phyloP scores from a whole-genome alignment of 2,888 invertebrate species.

The Cetonia aurata region DNA sequence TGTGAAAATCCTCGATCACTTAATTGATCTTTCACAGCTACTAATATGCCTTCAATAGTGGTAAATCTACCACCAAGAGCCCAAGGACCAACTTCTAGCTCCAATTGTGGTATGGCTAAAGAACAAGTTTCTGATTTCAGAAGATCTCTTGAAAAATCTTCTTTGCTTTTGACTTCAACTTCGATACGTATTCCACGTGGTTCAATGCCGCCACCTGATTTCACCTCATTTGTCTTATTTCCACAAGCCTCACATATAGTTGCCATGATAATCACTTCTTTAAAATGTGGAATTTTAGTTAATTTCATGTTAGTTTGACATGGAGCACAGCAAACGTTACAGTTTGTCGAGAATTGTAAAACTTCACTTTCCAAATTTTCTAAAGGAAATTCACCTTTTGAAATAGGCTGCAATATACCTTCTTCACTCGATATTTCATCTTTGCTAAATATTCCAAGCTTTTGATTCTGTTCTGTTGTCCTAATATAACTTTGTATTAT shows the following conservation, averaged over 20 bases:
- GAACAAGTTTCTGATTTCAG: constrained; percentile 91
- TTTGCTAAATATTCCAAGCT: constrained; percentile 76
- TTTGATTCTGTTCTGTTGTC: constrained; percentile 77
- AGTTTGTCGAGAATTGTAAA: constrained; percentile 86
- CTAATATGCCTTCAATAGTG: constrained; percentile 91
- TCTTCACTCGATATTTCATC: constrained; percentile 66
- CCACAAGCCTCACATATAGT: constrained; percentile 94
- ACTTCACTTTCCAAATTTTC: constrained; percentile 81
- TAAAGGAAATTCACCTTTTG: constrained; percentile 72
- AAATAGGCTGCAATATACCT: constrained; percentile 70
- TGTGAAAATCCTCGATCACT: constrained; percentile 71
- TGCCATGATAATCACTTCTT: constrained; percentile 98
- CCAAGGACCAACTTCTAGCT: constrained; percentile 86
- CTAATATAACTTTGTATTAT: constrained; percentile 75
- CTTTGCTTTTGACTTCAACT: constrained; percentile 75
- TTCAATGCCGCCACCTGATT: constrained; percentile 92
- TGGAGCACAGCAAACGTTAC: constrained; percentile 85
- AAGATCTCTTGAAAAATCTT: constrained; percentile 93
- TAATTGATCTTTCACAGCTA: constrained; percentile 83
- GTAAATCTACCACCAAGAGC: constrained; percentile 94
- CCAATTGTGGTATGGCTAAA: constrained; percentile 87
- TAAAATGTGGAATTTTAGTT: constrained; percentile 95
- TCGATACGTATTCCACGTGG: constrained; percentile 82
- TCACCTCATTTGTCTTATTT: constrained; percentile 94
- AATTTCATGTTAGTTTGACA: constrained; percentile 95